Evolutionary conservation across 2,888 invertebrate genomes (phyloP).

Genomic region (Branchellion lobata): DNA sequence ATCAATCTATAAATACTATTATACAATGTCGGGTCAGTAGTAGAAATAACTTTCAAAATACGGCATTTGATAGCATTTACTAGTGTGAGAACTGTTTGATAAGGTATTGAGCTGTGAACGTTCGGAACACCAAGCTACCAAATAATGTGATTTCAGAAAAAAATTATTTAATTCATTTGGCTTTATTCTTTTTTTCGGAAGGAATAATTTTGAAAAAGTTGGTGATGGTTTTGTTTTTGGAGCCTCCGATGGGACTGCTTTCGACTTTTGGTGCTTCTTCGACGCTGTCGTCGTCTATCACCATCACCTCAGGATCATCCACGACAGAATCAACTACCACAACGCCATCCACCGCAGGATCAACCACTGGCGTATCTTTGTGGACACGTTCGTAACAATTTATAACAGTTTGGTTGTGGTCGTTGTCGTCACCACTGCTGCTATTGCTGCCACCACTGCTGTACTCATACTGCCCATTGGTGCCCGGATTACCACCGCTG

Average conservation of each 20-base stretch:
- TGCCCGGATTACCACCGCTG: background rate
- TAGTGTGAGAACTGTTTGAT: no score
- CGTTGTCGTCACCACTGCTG: background rate
- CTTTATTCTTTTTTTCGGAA: background rate
- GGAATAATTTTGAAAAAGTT: slow-evolving; percentile 23
- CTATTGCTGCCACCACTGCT: background rate
- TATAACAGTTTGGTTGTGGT: background rate
- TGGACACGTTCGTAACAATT: background rate
- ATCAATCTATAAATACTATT: no score
- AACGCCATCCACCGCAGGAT: background rate
- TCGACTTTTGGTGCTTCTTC: background rate
- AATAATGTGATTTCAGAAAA: no score
- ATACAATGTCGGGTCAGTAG: no score
- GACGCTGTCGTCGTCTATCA: background rate
- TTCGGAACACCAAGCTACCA: no score
- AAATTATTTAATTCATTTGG: no score
- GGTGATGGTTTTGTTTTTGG: slow-evolving; percentile 17
- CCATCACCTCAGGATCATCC: background rate
- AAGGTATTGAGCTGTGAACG: no score
- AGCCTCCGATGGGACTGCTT: background rate
- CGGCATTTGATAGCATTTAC: no score
- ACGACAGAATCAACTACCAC: background rate
- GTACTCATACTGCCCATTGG: background rate
- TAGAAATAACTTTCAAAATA: no score
- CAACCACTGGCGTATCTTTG: background rate